These are phyloP conservation scores for Xenus cinereus DNA, from an alignment of 2,113 vertebrate genomes.

Conservation along the genomic window DNA sequence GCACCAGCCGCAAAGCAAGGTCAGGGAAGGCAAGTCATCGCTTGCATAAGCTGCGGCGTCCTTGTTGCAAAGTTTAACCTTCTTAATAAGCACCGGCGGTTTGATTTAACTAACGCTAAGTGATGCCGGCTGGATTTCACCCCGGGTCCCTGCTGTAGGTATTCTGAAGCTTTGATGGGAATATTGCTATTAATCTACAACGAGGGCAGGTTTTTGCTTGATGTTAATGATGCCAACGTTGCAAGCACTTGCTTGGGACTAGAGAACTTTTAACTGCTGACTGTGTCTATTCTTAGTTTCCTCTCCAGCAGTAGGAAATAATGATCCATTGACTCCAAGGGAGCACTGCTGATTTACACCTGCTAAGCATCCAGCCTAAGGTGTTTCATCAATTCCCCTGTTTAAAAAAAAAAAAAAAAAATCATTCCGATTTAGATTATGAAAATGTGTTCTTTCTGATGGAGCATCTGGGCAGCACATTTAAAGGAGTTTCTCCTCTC, in stretches of 20 bases:
- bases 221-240: background rate
- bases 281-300: background rate
- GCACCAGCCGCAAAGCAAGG: background rate
- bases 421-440: background rate
- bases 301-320: slow-evolving; percentile 16
- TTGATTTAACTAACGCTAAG: background rate
- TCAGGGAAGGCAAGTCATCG: background rate
- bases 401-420: background rate
- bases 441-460: background rate
- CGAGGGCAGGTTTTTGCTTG: background rate
- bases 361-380: slow-evolving; percentile 21
- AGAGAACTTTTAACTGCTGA: slow-evolving; percentile 20
- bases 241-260: slow-evolving; percentile 7
- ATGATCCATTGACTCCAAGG: background rate
- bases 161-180: background rate
- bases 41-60: background rate
- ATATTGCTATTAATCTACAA: background rate
- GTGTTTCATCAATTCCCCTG: background rate
- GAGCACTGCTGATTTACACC: slow-evolving; percentile 33
- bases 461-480: background rate
- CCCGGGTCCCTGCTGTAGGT: background rate
- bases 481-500: background rate
- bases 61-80: background rate
- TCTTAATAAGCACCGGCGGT: background rate
- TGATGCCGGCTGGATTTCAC: background rate